These are phyloP conservation scores for Drosophila lacicola DNA, from an alignment of 2,888 invertebrate species.

Conservation along the genomic window DNA sequence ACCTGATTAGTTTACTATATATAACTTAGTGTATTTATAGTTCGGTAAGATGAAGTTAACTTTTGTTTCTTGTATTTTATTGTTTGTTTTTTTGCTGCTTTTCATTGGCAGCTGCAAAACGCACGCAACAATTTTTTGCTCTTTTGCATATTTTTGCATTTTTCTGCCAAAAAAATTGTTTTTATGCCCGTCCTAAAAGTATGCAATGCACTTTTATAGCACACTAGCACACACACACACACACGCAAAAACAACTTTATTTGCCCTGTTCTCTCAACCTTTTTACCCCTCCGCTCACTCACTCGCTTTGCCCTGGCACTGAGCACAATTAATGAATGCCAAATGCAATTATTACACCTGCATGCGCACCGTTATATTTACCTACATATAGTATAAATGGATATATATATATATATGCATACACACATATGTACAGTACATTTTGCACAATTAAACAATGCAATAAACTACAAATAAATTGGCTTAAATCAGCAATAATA, in stretches of 20 bases:
- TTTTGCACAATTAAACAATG: slow-evolving; percentile 39
- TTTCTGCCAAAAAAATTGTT: slow-evolving; percentile 29
- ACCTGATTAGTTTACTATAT: too few species aligned
- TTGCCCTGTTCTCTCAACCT: neutral
- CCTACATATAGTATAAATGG: neutral
- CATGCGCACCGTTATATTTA: slow-evolving; percentile 36
- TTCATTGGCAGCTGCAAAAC: slow-evolving; percentile 1
- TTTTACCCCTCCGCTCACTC: neutral
- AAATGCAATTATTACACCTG: slow-evolving; percentile 76
- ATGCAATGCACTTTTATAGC: slow-evolving; percentile 52
- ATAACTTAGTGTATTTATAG: neutral
- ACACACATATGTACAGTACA: neutral
- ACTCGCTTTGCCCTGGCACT: slow-evolving; percentile 6
- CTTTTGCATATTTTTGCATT: slow-evolving; percentile 20
- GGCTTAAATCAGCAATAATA: slow-evolving; percentile 55
- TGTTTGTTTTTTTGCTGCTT: neutral
- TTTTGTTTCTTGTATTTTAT: neutral
- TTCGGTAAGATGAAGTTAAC: neutral
- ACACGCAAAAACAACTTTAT: slow-evolving; percentile 5
- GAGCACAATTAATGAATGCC: slow-evolving; percentile 66
- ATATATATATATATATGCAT: neutral
- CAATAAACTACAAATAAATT: slow-evolving; percentile 47
- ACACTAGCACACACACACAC: slow-evolving; percentile 1
- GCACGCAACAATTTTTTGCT: neutral
- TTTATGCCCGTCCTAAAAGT: slow-evolving; percentile 53